Evolutionary conservation across 2,888 invertebrate species (phyloP), one percentile per base, ranked within the genome.

Genomic region (Choristoneura rosaceana): DNA sequence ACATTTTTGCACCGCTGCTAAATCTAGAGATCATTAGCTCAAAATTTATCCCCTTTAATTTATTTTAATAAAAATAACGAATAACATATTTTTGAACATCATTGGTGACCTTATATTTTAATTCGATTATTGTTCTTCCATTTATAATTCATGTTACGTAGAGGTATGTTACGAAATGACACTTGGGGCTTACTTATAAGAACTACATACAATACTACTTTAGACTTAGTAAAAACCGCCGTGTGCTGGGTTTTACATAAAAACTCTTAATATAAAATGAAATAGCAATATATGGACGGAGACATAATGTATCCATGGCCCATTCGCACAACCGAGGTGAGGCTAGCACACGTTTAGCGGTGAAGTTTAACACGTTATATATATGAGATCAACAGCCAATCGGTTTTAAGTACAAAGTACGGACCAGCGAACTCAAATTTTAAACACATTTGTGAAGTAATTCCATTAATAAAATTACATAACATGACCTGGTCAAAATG

Each of bases 331-430:
- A 73, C 71, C 71, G 17, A 43, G 43, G 41, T 68, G 25, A 52
- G 63, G 61, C 17, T 50, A 34, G 41, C 58, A 69, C 38, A 69
- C 45, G 74, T 59, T 73, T 73, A 74, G 66, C 74, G 74, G 74
- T 69, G 75, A 74, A 75, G 73, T 74, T 77, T 68, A 76, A 80
- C 76, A 77, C 79, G 70, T 65, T 65, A 70, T 59, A 67, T 50
- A 80, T 83, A 90, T 91, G 93, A 93, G 93, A 93, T 93, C 93
- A 88, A 78, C 80, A 88, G 89, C 87, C 90, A 89, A 90, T 90
- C 67, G 74, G 10, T 79, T 81, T 85, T 87, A 89, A 90, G 87
- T 89, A 89, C 86, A 83, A 83, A 55, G 50, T 55, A 55, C 55
- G 25, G 25, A 55, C 17, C 25, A 55, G 55, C 7, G 7, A 55